Evolutionary conservation across 1,140 invertebrate species (phyloP).

Genomic region (Camponotus pennsylvanicus): DNA sequence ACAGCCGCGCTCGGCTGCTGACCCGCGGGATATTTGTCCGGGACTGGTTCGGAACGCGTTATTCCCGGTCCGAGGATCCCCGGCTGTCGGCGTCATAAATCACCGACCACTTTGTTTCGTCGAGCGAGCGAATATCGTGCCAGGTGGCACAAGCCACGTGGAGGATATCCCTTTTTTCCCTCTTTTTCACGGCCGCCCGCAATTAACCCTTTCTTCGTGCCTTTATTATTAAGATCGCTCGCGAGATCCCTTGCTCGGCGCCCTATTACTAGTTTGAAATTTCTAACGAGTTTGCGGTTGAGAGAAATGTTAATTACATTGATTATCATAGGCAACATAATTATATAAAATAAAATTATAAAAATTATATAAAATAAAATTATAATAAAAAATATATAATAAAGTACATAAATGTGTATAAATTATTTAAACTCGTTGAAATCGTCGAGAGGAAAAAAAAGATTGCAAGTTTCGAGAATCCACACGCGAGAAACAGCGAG

Average conservation of each 20-base stretch:
- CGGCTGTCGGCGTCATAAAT: conserved; percentile 48
- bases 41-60: conserved; percentile 42
- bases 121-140: conserved; percentile 48
- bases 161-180: not conserved
- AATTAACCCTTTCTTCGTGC: conserved; percentile 39
- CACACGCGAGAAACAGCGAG: not conserved
- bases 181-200: not conserved
- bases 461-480: not conserved
- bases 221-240: conserved; percentile 21
- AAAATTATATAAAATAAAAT: not conserved
- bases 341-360: not conserved
- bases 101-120: conserved; percentile 60
- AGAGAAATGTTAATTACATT: not conserved
- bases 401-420: not conserved
- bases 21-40: conserved; percentile 55
- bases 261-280: not conserved
- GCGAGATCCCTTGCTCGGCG: not conserved
- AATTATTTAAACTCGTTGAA: not conserved
- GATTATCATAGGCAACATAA: not conserved
- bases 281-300: not conserved
- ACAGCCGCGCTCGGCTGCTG: conserved; percentile 40
- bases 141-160: conserved; percentile 48
- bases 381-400: not conserved
- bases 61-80: conserved; percentile 25
- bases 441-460: too few species aligned